Conservation (phyloP, 1,140 invertebrate genomes). For the Heliconius himera region DNA sequence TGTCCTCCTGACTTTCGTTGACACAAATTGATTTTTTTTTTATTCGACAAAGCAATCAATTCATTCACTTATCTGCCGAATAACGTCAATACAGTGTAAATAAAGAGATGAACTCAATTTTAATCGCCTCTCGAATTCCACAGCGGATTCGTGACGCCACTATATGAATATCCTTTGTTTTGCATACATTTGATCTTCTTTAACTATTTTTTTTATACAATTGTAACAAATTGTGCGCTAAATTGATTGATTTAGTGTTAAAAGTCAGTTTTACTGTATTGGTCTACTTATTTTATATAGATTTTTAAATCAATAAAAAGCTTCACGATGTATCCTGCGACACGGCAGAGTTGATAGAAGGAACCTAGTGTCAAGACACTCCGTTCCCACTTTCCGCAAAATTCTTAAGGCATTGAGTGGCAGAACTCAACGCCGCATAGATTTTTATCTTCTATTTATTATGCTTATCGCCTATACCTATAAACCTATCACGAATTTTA, state of each 20-base stretch:
- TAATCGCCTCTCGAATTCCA: constrained; percentile 41
- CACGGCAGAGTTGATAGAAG: too few relatives aligned
- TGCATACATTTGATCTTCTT: constrained; percentile 15
- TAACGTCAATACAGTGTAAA: constrained; percentile 58
- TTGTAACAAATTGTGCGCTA: neutral
- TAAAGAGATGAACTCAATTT: constrained; percentile 49
- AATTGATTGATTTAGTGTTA: neutral
- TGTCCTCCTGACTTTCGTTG: constrained; percentile 58
- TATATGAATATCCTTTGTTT: constrained; percentile 29
- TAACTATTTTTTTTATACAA: constrained; percentile 4
- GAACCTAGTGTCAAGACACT: too few relatives aligned
- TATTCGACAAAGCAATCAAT: constrained; percentile 59
- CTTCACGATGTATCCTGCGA: too few relatives aligned
- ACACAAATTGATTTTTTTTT: constrained; percentile 77
- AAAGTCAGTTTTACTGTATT: neutral
- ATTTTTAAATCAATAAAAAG: neutral
- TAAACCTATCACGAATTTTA: too few relatives aligned
- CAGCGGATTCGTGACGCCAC: constrained; percentile 29
- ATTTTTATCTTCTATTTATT: too few relatives aligned
- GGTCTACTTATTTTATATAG: too few relatives aligned
- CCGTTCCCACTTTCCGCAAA: too few relatives aligned
- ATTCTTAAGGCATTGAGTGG: too few relatives aligned
- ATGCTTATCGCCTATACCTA: too few relatives aligned
- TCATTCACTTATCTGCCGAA: constrained; percentile 59
- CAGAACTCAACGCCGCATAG: too few relatives aligned